Evolutionary conservation across 2,113 vertebrate genomes (phyloP).

Genomic region (Tachycineta bicolor): DNA sequence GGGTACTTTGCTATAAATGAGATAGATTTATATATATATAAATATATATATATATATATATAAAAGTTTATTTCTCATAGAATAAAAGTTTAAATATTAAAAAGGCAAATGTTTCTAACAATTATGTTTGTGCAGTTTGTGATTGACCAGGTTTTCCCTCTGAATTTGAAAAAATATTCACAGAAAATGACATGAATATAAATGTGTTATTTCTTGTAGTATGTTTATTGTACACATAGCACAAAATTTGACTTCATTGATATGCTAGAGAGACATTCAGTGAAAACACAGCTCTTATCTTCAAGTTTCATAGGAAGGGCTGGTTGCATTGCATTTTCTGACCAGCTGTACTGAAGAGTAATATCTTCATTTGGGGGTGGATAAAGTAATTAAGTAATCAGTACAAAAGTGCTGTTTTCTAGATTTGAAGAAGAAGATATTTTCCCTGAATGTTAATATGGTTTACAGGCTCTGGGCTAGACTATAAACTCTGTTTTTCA

Average conservation of each 20-base stretch:
- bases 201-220: neutral
- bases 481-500: conserved; percentile 4
- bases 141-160: neutral
- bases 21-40: no score
- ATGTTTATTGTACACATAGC: neutral
- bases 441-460: conserved; percentile 39
- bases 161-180: neutral
- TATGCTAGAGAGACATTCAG: neutral
- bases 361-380: conserved; percentile 39
- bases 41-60: neutral
- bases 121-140: neutral
- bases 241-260: neutral
- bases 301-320: neutral
- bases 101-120: neutral
- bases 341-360: conserved; percentile 41
- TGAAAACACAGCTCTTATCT: conserved; percentile 16
- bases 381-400: conserved; percentile 62
- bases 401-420: conserved; percentile 50
- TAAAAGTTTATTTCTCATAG: neutral
- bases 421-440: conserved; percentile 19
- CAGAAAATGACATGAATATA: neutral
- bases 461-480: conserved; percentile 2
- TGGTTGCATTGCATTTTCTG: conserved; percentile 17
- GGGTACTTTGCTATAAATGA: neutral
- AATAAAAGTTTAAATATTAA: neutral